Conservation (phyloP, 2,797 vertebrate genomes). For the Paramormyrops hopkinsi region DNA sequence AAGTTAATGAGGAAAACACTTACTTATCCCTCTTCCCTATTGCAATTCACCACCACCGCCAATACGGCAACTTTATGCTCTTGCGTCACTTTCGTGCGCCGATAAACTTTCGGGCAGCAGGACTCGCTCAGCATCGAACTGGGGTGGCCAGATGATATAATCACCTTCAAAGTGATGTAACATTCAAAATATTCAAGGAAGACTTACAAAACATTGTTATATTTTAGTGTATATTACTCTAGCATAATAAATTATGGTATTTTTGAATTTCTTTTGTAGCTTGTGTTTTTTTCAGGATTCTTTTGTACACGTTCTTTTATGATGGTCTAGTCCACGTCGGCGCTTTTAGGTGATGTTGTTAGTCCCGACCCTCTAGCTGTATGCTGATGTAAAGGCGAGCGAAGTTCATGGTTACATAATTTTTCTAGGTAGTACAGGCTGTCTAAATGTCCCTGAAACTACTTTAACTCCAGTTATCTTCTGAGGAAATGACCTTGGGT, state of each 20-base stretch:
- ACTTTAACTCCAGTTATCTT: conserved; percentile 16
- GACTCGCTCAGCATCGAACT: background rate
- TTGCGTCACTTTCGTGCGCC: conserved; percentile 9
- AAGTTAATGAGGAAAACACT: background rate
- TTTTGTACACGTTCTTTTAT: background rate
- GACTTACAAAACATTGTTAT: background rate
- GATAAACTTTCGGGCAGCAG: background rate
- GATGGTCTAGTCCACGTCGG: background rate
- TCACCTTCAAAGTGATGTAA: background rate
- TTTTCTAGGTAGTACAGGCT: conserved; percentile 2
- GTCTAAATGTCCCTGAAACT: conserved; percentile 19
- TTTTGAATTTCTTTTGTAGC: background rate
- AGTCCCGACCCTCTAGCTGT: background rate
- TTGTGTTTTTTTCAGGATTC: background rate
- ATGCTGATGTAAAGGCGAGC: conserved; percentile 36
- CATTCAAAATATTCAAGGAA: background rate
- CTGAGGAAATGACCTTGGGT: background rate
- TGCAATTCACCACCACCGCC: background rate
- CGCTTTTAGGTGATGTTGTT: background rate
- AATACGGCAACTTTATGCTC: background rate
- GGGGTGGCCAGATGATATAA: background rate
- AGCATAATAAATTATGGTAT: background rate
- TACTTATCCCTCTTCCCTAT: background rate
- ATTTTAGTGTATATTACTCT: background rate
- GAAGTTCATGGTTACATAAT: conserved; percentile 61